Evolutionary conservation across 2,888 invertebrate genomes (phyloP).

Genomic region (Conomelus anceps): DNA sequence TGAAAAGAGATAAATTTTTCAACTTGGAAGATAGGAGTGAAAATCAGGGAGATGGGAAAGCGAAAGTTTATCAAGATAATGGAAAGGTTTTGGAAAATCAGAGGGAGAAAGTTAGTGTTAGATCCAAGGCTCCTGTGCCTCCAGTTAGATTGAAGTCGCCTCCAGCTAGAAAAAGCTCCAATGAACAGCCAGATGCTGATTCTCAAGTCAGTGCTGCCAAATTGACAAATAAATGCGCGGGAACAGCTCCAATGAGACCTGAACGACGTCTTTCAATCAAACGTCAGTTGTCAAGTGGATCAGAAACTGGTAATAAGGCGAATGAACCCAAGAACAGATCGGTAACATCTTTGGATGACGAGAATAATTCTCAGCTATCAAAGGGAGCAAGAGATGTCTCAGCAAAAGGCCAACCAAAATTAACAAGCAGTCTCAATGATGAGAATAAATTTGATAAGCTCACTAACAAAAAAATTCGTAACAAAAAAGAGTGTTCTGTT

Average conservation of each 20-base stretch:
- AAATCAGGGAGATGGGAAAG: not conserved
- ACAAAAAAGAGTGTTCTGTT: not conserved
- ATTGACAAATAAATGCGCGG: not conserved
- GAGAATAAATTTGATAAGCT: not conserved
- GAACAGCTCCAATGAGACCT: not conserved
- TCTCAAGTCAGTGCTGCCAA: not conserved
- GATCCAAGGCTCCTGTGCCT: not conserved
- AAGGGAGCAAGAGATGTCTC: not conserved
- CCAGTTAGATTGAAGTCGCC: not conserved
- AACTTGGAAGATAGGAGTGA: not conserved
- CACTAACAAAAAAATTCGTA: not conserved
- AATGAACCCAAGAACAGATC: not conserved
- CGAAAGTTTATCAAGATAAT: not conserved
- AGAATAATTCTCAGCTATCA: not conserved
- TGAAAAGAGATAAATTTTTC: not conserved
- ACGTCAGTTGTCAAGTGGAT: not conserved
- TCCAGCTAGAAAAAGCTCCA: not conserved
- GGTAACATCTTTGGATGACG: not conserved
- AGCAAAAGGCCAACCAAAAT: not conserved
- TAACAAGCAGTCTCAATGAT: not conserved
- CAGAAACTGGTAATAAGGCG: no score
- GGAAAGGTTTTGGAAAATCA: not conserved
- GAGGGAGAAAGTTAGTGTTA: not conserved
- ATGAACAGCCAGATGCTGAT: not conserved
- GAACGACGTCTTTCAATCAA: not conserved